phyloP scores from a whole-genome alignment of 2,888 invertebrate species.

The Hofmannophila pseudospretella region DNA sequence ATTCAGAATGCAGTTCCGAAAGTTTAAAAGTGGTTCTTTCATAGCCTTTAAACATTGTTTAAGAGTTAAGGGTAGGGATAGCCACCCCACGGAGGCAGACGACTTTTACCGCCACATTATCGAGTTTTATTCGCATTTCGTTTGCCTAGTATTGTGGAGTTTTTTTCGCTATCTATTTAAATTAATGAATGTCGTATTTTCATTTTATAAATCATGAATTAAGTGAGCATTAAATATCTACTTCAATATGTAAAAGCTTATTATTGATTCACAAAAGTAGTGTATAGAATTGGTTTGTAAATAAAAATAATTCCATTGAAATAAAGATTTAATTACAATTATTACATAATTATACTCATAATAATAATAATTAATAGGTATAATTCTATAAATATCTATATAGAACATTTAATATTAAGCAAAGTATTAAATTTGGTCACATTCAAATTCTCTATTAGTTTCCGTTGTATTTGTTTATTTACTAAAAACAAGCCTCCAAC shows the following conservation, averaged over 20 bases:
- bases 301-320: constrained; percentile 58
- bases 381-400: constrained; percentile 75
- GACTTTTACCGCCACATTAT: constrained; percentile 67
- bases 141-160: too few species aligned
- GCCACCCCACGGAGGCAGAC: constrained; percentile 38
- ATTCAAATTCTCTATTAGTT: constrained; percentile 33
- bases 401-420: constrained; percentile 75
- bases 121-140: constrained; percentile 57
- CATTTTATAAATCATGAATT: too few species aligned
- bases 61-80: constrained; percentile 60
- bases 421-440: constrained; percentile 77
- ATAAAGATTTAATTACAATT: constrained; percentile 78
- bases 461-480: constrained; percentile 11
- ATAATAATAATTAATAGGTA: constrained; percentile 71
- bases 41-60: constrained; percentile 72
- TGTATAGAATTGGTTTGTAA: constrained; percentile 58
- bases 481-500: constrained; percentile 27
- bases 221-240: too few species aligned
- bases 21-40: constrained; percentile 62
- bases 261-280: too few species aligned
- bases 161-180: too few species aligned
- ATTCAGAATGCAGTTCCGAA: constrained; percentile 34
- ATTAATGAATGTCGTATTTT: too few species aligned
- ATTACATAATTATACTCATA: constrained; percentile 75
- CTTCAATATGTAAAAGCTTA: too few species aligned